These are phyloP conservation scores for Prochilodus magdalenae DNA, from an alignment of 2,113 vertebrate genomes.

Conservation along the genomic window DNA sequence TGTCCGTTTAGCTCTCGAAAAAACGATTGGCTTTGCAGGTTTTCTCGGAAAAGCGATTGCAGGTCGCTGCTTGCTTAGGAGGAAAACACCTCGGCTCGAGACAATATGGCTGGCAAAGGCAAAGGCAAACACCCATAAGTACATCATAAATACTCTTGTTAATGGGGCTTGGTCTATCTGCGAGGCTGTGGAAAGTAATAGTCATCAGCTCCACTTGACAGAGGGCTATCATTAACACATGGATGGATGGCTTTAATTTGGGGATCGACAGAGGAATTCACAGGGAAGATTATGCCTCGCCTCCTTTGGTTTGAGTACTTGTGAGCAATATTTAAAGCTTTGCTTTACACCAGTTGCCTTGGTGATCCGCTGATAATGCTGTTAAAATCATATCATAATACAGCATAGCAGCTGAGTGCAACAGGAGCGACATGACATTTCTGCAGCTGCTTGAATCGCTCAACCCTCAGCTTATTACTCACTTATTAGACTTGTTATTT, in stretches of 20 bases:
- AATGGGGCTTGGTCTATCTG: constrained; percentile 46
- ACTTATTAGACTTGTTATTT: too few relatives aligned
- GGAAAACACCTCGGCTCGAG: constrained; percentile 41
- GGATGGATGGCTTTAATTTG: constrained; percentile 62
- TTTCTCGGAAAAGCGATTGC: constrained; percentile 30
- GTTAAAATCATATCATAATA: not conserved
- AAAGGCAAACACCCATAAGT: constrained; percentile 43
- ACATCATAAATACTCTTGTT: constrained; percentile 52
- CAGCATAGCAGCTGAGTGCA: not conserved
- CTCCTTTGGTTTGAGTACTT: constrained; percentile 37
- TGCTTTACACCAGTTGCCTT: constrained; percentile 37
- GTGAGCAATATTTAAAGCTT: constrained; percentile 36
- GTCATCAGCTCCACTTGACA: constrained; percentile 54
- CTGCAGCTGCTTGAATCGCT: not conserved
- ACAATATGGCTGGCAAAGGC: constrained; percentile 43
- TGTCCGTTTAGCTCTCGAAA: constrained; percentile 11
- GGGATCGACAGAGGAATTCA: constrained; percentile 50
- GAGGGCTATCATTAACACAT: constrained; percentile 59
- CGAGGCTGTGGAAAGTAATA: constrained; percentile 53
- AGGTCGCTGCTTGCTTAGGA: constrained; percentile 37
- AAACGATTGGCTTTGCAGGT: constrained; percentile 50
- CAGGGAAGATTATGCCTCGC: constrained; percentile 36
- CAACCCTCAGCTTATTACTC: not conserved
- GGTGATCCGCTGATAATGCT: constrained; percentile 18
- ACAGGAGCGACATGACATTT: not conserved